Percentiles rank a stretch among this genome's conserved stretches.
phyloP scores from a whole-genome alignment of 2,888 invertebrate species.

The Yponomeuta sedellus region DNA sequence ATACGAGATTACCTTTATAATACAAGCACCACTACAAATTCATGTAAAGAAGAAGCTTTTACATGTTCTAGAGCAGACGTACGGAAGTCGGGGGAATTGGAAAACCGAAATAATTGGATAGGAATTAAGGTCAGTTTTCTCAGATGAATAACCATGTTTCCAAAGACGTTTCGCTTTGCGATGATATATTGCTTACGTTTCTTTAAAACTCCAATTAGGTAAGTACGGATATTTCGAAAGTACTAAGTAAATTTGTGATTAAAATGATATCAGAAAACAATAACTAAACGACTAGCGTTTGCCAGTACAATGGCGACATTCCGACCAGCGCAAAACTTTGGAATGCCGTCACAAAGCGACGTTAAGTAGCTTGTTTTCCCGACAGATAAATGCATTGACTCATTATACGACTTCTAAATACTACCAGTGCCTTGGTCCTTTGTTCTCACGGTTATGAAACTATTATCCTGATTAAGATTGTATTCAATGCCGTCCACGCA shows the following conservation, averaged over 20 bases:
- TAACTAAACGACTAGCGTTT: not conserved
- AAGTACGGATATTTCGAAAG: not conserved
- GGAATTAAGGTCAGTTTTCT: not conserved
- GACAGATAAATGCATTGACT: slow-evolving; percentile 12
- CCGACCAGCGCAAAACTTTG: slow-evolving; percentile 11
- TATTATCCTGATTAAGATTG: slow-evolving; percentile 31
- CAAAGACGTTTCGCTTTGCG: not conserved
- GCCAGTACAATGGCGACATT: not conserved
- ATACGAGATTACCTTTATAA: slow-evolving; percentile 2
- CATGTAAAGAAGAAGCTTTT: not conserved
- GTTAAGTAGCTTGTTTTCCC: not conserved
- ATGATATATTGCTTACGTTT: not conserved
- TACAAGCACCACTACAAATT: not conserved
- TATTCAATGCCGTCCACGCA: slow-evolving; percentile 32
- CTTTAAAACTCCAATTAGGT: not conserved
- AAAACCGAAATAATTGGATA: not conserved
- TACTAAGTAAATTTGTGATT: not conserved
- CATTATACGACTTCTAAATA: slow-evolving; percentile 6
- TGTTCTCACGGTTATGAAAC: slow-evolving; percentile 29
- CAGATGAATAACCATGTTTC: not conserved
- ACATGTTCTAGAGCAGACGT: not conserved
- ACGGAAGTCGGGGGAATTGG: no score
- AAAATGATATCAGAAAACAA: not conserved
- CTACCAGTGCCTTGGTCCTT: slow-evolving; percentile 22
- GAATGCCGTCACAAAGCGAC: slow-evolving; percentile 6